phyloP scores from a whole-genome alignment of 1,140 invertebrate genomes.

The Idris sp. region DNA sequence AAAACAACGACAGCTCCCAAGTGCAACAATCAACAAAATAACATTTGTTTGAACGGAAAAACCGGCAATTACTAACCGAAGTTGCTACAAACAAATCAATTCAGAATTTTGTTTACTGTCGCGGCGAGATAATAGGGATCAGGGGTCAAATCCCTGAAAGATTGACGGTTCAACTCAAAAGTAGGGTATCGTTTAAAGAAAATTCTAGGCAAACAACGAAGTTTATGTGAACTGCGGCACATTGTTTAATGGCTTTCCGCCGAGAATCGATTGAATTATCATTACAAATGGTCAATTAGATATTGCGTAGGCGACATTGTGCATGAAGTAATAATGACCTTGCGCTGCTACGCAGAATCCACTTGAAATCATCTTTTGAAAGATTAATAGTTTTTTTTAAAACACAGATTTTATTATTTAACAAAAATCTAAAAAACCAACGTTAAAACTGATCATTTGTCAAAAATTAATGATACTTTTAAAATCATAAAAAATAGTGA shows the following conservation, averaged over 20 bases:
- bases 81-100: constrained; percentile 48
- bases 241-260: too few species aligned
- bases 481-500: too few species aligned
- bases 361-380: constrained; percentile 22
- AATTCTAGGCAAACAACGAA: neutral
- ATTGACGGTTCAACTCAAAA: constrained; percentile 60
- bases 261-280: neutral
- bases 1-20: too few species aligned
- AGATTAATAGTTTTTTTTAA: constrained; percentile 9
- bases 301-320: constrained; percentile 11
- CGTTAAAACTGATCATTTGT: too few species aligned
- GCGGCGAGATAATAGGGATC: constrained; percentile 54
- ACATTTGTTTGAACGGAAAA: constrained; percentile 30
- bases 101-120: constrained; percentile 52
- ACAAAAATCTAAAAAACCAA: neutral
- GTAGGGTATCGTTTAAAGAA: constrained; percentile 59
- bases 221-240: too few species aligned
- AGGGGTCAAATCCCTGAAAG: constrained; percentile 68
- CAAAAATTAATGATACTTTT: too few species aligned
- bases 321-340: constrained; percentile 31
- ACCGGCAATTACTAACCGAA: constrained; percentile 26
- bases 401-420: too few species aligned
- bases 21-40: too few species aligned
- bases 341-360: constrained; percentile 20
- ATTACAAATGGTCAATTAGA: constrained; percentile 10